These are phyloP conservation scores for Spodoptera picta DNA, from an alignment of 2,888 invertebrate genomes.

Conservation along the genomic window DNA sequence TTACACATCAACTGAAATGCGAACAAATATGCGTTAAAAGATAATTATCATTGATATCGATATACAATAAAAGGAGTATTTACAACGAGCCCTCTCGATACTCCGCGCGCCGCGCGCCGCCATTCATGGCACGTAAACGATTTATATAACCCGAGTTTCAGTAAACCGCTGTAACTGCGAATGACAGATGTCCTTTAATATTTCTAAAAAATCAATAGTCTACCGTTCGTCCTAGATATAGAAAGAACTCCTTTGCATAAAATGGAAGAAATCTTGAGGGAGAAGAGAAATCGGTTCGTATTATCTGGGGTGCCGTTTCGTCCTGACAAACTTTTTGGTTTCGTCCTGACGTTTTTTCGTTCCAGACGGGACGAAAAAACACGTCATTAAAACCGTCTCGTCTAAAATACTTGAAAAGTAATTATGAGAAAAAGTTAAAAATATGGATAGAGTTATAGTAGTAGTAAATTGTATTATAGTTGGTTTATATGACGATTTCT, in stretches of 20 bases:
- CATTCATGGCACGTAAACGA: slow-evolving; percentile 29
- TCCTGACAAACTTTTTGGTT: slow-evolving; percentile 5
- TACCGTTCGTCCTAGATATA: slow-evolving; percentile 15
- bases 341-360: too few species aligned
- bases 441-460: too few species aligned
- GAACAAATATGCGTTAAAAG: slow-evolving; percentile 18
- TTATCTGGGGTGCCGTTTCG: slow-evolving; percentile 7
- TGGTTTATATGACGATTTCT: too few species aligned
- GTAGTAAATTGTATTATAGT: too few species aligned
- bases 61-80: slow-evolving; percentile 29
- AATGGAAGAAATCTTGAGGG: slow-evolving; percentile 6
- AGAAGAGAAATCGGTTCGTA: slow-evolving; percentile 7
- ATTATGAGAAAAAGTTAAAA: neutral
- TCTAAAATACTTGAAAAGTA: slow-evolving; percentile 5
- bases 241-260: slow-evolving; percentile 14
- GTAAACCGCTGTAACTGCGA: slow-evolving; percentile 20
- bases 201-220: slow-evolving; percentile 27
- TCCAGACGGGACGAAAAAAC: slow-evolving; percentile 25
- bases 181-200: slow-evolving; percentile 32
- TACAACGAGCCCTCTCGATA: slow-evolving; percentile 5
- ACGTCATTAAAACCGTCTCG: slow-evolving; percentile 3
- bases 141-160: slow-evolving; percentile 23
- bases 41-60: slow-evolving; percentile 18
- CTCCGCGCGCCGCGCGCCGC: neutral
- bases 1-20: slow-evolving; percentile 15